Base-by-base conservation (phyloP, 2,797 vertebrate species). In the Sebastes dallii region DNA sequence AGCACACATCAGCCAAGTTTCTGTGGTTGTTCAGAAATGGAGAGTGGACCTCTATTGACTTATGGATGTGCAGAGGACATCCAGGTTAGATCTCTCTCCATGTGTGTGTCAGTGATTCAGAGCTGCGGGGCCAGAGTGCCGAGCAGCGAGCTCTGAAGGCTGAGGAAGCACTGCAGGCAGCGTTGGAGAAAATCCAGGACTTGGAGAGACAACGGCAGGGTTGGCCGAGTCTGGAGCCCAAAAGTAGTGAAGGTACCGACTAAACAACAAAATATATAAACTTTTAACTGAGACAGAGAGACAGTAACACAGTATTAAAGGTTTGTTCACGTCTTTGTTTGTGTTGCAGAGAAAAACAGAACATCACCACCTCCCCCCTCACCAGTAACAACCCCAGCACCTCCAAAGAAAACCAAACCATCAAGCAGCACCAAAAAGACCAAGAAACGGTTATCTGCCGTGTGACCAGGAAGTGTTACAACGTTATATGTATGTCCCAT, bases 151-250 rank as follows among this genome's bases (percentile, higher is more conserved):
- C 94, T 27, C 93, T 96, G 66, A 78, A 82, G 66, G 94, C 95
- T 32, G 96, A 97, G 66, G 95, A 97, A 84, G 94, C 94, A 30
- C 91, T 98, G 60, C 95, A 96, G 84, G 91, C 76, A 24, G 96
- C 95, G 9, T 84, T 97, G 80, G 90, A 94, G 75, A 97, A 86
- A 91, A 97, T 97, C 77, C 93, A 92, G 54, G 94, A 97, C 29
- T 86, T 98, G 42, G 95, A 98, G 85, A 88, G 77, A 36, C 72
- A 94, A 8, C 82, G 95, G 78, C 86, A 94, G 72, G 80, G 88
- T 55, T 84, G 4, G 8, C 25, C 58, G 54, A 85, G 55, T 72
- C 29, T 81, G 62, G 82, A 91, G 70, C 46, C 76, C 54, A 81
- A 68, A 72, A 77, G 62, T 70, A 72, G 59, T 4, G 79, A 86